Conservation (phyloP, 2,888 invertebrate species). For the Acanthoscelides obtectus region DNA sequence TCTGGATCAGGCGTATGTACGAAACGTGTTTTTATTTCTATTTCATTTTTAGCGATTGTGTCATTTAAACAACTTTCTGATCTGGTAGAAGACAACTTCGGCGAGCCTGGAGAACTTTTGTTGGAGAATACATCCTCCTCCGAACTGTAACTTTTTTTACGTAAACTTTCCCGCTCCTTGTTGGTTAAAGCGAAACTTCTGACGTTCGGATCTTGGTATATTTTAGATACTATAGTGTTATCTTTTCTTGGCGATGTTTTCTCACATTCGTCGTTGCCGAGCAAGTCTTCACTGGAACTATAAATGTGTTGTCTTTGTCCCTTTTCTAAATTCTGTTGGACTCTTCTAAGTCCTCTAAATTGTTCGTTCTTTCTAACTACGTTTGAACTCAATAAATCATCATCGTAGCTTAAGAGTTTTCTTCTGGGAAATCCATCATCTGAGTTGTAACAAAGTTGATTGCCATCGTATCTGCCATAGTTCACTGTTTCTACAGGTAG, state of each 20-base stretch:
- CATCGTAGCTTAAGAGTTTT: conserved; percentile 17
- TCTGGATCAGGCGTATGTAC: conserved; percentile 14
- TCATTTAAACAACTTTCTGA: background rate
- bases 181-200: conserved; percentile 29
- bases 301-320: conserved; percentile 6
- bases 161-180: conserved; percentile 8
- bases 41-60: background rate
- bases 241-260: conserved; percentile 28
- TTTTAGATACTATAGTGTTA: conserved; percentile 36
- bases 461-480: conserved; percentile 1
- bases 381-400: background rate
- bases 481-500: conserved; percentile 8
- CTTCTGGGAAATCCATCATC: conserved; percentile 18
- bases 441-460: conserved; percentile 12
- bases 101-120: background rate
- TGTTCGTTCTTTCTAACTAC: conserved; percentile 22
- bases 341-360: conserved; percentile 12
- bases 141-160: background rate
- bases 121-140: background rate
- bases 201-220: conserved; percentile 34
- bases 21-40: background rate
- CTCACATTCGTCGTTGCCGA: conserved; percentile 24
- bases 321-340: conserved; percentile 6
- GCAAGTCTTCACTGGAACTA: conserved; percentile 27
- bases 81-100: background rate